A percentile compares a stretch with the other conserved stretches of the same genome.
Evolutionary conservation across 2,888 invertebrate species (phyloP).

Genomic region (Trisateles emortualis): DNA sequence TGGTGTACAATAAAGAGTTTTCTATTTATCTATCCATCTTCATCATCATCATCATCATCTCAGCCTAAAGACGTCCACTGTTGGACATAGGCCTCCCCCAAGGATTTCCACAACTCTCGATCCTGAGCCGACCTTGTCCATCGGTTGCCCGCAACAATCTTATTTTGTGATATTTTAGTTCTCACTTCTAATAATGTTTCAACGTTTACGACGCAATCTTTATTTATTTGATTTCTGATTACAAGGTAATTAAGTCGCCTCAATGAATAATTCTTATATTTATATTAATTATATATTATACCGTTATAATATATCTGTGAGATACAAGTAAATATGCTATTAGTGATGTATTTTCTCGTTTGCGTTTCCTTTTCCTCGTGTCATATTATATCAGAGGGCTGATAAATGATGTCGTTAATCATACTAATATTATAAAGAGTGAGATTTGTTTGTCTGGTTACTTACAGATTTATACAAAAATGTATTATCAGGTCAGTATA

Average conservation of each 20-base stretch:
- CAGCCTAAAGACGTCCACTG: too few species aligned
- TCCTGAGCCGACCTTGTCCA: too few species aligned
- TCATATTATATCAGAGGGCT: slow-evolving; percentile 52
- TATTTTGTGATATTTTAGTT: background rate
- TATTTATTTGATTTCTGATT: slow-evolving; percentile 16
- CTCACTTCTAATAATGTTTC: background rate
- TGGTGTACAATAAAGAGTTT: too few species aligned
- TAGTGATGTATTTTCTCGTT: slow-evolving; percentile 45
- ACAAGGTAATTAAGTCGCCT: slow-evolving; percentile 41
- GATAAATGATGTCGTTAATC: slow-evolving; percentile 54
- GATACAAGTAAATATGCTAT: slow-evolving; percentile 49
- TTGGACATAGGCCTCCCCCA: too few species aligned
- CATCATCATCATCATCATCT: too few species aligned
- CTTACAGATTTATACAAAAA: slow-evolving; percentile 1
- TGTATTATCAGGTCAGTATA: too few species aligned
- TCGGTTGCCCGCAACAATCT: background rate
- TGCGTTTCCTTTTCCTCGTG: slow-evolving; percentile 43
- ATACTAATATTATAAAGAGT: slow-evolving; percentile 24
- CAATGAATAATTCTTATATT: slow-evolving; percentile 16
- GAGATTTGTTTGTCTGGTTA: slow-evolving; percentile 9
- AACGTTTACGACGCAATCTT: slow-evolving; percentile 5
- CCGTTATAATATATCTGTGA: slow-evolving; percentile 38
- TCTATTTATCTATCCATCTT: too few species aligned
- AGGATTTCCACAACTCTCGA: too few species aligned
- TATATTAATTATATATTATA: slow-evolving; percentile 20